phyloP scores from a whole-genome alignment of 37 sponge, comb jelly and placozoan species.

The Spongilla lacustris region DNA sequence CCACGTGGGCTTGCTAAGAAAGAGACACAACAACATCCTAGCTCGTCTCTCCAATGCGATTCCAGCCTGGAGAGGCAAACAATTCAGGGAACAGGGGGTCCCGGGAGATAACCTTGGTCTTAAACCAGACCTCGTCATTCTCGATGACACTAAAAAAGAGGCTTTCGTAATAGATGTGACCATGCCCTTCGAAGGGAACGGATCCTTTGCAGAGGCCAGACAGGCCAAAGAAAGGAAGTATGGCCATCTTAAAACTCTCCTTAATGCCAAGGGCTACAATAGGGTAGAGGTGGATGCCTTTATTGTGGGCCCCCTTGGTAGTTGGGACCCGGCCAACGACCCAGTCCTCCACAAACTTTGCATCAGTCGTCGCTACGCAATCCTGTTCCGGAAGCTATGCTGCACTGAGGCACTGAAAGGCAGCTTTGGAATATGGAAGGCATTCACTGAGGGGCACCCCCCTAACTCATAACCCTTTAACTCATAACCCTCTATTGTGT shows the following conservation, averaged over 20 bases:
- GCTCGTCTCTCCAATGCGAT: constrained; percentile 8
- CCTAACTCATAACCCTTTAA: neutral
- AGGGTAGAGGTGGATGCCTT: constrained; percentile 1
- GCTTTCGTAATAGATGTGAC: constrained; percentile 32
- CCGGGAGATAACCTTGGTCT: constrained; percentile 2
- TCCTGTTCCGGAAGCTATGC: constrained; percentile 25
- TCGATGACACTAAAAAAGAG: neutral
- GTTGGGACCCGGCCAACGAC: constrained; percentile 19
- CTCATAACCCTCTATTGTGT: constrained; percentile 1
- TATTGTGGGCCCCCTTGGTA: constrained; percentile 1
- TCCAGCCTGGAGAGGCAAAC: neutral
- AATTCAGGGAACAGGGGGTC: constrained; percentile 15
- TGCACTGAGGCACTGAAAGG: constrained; percentile 17
- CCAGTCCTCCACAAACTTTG: constrained; percentile 7
- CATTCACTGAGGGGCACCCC: constrained; percentile 6
- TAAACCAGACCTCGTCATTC: constrained; percentile 16
- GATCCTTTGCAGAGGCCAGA: constrained; percentile 1
- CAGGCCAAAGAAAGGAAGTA: neutral
- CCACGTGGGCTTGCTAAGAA: constrained; percentile 11
- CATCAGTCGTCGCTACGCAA: neutral
- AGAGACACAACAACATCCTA: constrained; percentile 24
- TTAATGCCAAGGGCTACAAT: constrained; percentile 1
- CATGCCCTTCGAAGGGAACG: constrained; percentile 24
- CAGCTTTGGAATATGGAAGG: constrained; percentile 12
- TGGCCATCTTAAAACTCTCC: neutral